Evolutionary conservation across 2,888 invertebrate genomes (phyloP).

Genomic region (Aelia acuminata): DNA sequence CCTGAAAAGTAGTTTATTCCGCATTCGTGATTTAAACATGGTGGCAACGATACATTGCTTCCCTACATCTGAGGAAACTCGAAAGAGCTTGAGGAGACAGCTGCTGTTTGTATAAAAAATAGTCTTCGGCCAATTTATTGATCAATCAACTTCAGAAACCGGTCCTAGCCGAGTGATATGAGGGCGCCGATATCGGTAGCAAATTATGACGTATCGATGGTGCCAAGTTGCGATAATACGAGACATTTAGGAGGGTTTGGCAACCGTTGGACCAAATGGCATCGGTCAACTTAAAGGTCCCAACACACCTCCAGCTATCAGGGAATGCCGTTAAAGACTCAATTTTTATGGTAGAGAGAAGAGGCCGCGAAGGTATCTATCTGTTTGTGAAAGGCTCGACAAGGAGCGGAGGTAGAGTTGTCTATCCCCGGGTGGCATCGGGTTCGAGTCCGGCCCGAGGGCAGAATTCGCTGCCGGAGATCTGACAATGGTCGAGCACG

Average conservation of each 20-base stretch:
- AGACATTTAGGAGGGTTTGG: not conserved
- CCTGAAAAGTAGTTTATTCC: too few species aligned
- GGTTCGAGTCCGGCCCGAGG: not conserved
- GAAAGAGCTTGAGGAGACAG: not conserved
- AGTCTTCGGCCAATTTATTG: not conserved
- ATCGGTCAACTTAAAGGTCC: not conserved
- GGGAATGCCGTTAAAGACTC: not conserved
- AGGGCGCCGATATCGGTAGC: not conserved
- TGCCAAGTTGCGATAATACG: conserved; percentile 22
- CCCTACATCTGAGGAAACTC: not conserved
- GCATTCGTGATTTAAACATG: too few species aligned
- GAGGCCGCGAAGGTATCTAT: not conserved
- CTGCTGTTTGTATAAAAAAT: not conserved
- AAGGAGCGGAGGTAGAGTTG: not conserved
- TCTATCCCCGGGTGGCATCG: conserved; percentile 4
- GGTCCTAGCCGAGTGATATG: not conserved
- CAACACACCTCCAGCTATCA: not conserved
- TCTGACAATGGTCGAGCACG: conserved; percentile 25
- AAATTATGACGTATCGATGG: conserved; percentile 26
- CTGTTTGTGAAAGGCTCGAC: conserved; percentile 18
- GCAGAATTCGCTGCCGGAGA: not conserved
- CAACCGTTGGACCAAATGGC: not conserved
- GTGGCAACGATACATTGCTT: too few species aligned
- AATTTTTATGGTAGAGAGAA: not conserved
- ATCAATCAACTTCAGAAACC: conserved; percentile 6